Evolutionary conservation across 2,797 vertebrate species (phyloP).

Genomic region (Artibeus lituratus): DNA sequence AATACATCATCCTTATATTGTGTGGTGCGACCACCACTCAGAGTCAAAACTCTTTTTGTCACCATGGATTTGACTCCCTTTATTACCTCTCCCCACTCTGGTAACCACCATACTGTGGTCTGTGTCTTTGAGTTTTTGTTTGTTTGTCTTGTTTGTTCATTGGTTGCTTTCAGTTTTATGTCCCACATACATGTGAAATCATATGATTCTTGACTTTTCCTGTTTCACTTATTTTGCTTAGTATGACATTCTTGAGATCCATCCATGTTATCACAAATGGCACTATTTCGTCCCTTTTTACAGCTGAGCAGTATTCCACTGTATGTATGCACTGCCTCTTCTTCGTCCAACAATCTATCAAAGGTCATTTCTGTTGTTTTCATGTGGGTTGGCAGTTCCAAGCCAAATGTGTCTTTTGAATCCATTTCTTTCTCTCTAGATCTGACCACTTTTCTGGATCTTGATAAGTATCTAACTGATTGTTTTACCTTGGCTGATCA

Average conservation of each 20-base stretch:
- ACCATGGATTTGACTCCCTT: not conserved
- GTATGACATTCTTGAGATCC: not conserved
- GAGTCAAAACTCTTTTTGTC: not conserved
- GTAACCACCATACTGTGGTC: not conserved
- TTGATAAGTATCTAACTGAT: not conserved
- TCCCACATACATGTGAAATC: not conserved
- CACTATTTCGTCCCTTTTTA: not conserved
- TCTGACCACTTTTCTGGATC: slow-evolving; percentile 11
- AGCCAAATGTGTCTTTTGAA: not conserved
- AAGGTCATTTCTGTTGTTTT: not conserved
- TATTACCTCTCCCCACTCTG: not conserved
- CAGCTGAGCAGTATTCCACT: not conserved
- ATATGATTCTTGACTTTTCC: not conserved
- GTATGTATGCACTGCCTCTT: not conserved
- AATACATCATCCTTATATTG: not conserved
- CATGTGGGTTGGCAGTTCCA: not conserved
- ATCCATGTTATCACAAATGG: not conserved
- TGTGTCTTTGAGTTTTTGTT: not conserved
- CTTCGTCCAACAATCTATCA: not conserved
- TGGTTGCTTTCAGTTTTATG: not conserved
- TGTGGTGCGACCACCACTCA: too few species aligned
- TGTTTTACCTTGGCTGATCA: not conserved
- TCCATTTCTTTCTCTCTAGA: not conserved
- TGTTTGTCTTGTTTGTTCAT: not conserved
- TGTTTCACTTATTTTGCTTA: not conserved